Evolutionary conservation across 2,888 invertebrate genomes (phyloP).

Genomic region (Amiota minor): DNA sequence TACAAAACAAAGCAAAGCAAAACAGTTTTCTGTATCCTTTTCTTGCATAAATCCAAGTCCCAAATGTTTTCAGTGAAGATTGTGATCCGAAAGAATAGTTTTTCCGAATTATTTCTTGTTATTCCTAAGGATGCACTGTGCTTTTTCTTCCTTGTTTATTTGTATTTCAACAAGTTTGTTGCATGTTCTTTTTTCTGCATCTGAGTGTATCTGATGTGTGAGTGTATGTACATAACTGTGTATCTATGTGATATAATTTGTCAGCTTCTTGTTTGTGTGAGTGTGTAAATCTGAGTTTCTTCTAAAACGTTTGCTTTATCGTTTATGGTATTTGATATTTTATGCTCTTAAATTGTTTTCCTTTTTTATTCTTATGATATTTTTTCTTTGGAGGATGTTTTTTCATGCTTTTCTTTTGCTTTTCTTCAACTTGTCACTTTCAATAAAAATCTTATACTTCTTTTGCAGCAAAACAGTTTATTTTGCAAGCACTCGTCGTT

Average conservation of each 20-base stretch:
- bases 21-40: too few relatives aligned
- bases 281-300: too few relatives aligned
- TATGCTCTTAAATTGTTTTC: too few relatives aligned
- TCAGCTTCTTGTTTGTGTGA: too few relatives aligned
- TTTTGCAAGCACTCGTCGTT: constrained; percentile 4
- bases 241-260: background rate
- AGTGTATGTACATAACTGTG: too few relatives aligned
- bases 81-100: too few relatives aligned
- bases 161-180: constrained; percentile 14
- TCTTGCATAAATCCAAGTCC: too few relatives aligned
- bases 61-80: too few relatives aligned
- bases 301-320: too few relatives aligned
- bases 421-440: constrained; percentile 51
- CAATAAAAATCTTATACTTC: constrained; percentile 39
- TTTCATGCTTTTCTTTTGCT: background rate
- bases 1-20: too few relatives aligned
- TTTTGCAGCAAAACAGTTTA: constrained; percentile 11
- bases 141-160: background rate
- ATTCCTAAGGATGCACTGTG: background rate
- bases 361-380: background rate
- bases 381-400: constrained; percentile 7
- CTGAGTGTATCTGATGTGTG: background rate
- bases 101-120: too few relatives aligned
- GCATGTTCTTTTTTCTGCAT: constrained; percentile 27
- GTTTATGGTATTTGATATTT: too few relatives aligned